Base-by-base conservation (phyloP, 2,113 vertebrate species). In the Progne subis region DNA sequence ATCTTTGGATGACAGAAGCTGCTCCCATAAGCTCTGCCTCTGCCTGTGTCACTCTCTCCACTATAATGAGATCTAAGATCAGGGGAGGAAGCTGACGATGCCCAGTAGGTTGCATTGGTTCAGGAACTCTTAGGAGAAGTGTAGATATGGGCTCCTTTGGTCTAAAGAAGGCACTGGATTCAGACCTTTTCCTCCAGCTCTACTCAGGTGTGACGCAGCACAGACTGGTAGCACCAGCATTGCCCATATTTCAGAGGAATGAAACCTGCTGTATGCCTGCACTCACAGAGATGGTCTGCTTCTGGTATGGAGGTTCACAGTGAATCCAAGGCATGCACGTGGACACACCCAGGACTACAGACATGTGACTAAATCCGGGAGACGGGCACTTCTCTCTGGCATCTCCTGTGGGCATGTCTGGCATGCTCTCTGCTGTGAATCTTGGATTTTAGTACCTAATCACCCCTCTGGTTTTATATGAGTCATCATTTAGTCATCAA, bases 251-350 rank as follows among this genome's bases (percentile, higher is more conserved):
- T 56, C 50, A 70, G 56, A 57, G 68, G 21, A 78, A 70, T 15
- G 12, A 82, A 60, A 46, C 0, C 5, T 46, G 31, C 21, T 49
- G 32, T 47, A 29, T 50, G 68, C 34, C 20, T 49, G 50, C 56
- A n/a, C 31, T 39, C 55, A n/a, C 15, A 46, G 39, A 14, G 32
- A 3, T 17, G 23, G 34, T 57, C 64, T 64, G 37, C 21, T 24
- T 60, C 49, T 13, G 34, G 9, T 2, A 18, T 1, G 13, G 56
- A 55, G 28, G 18, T 12, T 63, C 71, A 57, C 47, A 53, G 39
- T 7, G 57, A 80, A 41, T 31, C 39, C 1, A 6, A 75, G 53
- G 25, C 23, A 47, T 1, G 1, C 41, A 28, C 0, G 0, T 23
- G 43, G 43, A 39, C 37, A 61, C 29, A 5, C 24, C 31, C 12